These are phyloP conservation scores for Folsomia candida DNA, from an alignment of 2,888 invertebrate species.

Conservation along the genomic window DNA sequence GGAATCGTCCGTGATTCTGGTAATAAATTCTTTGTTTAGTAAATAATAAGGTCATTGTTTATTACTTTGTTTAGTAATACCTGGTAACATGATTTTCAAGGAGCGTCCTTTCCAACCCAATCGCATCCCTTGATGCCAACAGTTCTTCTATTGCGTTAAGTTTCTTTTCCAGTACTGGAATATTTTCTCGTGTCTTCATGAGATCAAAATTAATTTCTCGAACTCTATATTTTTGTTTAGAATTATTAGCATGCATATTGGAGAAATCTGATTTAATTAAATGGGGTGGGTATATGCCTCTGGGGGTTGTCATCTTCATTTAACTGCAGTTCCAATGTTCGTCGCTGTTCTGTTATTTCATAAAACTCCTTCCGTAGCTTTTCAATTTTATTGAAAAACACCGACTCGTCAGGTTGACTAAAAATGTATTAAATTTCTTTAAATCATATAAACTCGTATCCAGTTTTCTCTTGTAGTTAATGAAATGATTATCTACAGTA, in stretches of 20 bases:
- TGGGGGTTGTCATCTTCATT: slow-evolving; percentile 43
- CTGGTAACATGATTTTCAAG: slow-evolving; percentile 45
- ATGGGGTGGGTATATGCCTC: neutral
- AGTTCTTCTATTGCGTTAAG: slow-evolving; percentile 38
- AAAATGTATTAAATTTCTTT: slow-evolving; percentile 12
- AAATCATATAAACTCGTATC: slow-evolving; percentile 3
- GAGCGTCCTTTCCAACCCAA: slow-evolving; percentile 40
- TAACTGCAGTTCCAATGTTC: slow-evolving; percentile 35
- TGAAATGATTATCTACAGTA: slow-evolving; percentile 19
- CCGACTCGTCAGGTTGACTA: slow-evolving; percentile 43
- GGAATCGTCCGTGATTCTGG: slow-evolving; percentile 36
- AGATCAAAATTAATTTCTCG: slow-evolving; percentile 43
- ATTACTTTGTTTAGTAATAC: no score
- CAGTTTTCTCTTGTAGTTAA: neutral
- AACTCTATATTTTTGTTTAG: slow-evolving; percentile 24
- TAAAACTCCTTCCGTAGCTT: slow-evolving; percentile 36
- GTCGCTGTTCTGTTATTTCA: slow-evolving; percentile 30
- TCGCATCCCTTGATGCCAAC: slow-evolving; percentile 36
- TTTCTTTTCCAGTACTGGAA: slow-evolving; percentile 32
- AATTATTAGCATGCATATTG: neutral
- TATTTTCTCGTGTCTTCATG: slow-evolving; percentile 40
- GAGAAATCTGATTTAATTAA: neutral
- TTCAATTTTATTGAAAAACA: slow-evolving; percentile 37
- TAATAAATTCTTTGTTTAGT: no score
- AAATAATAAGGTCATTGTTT: no score